Conservation (phyloP, 2,113 vertebrate species). For the Natator depressus region DNA sequence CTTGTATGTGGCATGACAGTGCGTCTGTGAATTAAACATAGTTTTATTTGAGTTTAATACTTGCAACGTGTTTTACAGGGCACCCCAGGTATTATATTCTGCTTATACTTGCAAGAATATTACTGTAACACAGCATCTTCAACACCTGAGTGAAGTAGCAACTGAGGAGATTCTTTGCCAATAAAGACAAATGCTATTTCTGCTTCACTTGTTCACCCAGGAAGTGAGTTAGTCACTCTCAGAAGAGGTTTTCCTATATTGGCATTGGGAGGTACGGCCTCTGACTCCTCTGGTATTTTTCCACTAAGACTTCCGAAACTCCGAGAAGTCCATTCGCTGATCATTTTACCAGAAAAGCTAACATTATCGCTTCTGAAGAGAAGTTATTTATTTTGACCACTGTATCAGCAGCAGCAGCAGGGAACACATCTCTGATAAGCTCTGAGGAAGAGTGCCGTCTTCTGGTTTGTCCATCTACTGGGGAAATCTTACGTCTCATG, state of each 20-base stretch:
- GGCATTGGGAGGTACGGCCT: constrained; percentile 25
- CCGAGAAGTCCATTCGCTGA: constrained; percentile 57
- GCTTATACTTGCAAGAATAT: constrained; percentile 27
- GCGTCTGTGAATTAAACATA: neutral
- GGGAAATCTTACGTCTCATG: neutral
- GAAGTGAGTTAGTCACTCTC: constrained; percentile 9
- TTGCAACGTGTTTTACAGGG: neutral
- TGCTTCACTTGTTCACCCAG: constrained; percentile 44
- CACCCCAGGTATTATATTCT: constrained; percentile 10
- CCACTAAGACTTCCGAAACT: constrained; percentile 63
- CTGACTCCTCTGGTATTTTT: constrained; percentile 63
- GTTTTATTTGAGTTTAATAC: neutral
- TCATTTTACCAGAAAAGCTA: constrained; percentile 68
- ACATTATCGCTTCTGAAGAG: constrained; percentile 60
- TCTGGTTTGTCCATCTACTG: neutral
- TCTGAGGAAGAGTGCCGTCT: constrained; percentile 66
- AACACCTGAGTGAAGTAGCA: constrained; percentile 24
- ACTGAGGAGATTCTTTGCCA: constrained; percentile 39
- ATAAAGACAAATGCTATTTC: constrained; percentile 36
- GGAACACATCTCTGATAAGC: neutral
- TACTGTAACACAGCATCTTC: constrained; percentile 10
- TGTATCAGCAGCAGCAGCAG: neutral
- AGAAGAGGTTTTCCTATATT: neutral
- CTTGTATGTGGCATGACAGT: neutral
- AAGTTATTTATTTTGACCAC: constrained; percentile 64